A percentile compares a stretch with the other conserved stretches of the same genome.
These are phyloP conservation scores for Hydrolagus colliei DNA, from an alignment of 2,797 vertebrate species.

Conservation along the genomic window DNA sequence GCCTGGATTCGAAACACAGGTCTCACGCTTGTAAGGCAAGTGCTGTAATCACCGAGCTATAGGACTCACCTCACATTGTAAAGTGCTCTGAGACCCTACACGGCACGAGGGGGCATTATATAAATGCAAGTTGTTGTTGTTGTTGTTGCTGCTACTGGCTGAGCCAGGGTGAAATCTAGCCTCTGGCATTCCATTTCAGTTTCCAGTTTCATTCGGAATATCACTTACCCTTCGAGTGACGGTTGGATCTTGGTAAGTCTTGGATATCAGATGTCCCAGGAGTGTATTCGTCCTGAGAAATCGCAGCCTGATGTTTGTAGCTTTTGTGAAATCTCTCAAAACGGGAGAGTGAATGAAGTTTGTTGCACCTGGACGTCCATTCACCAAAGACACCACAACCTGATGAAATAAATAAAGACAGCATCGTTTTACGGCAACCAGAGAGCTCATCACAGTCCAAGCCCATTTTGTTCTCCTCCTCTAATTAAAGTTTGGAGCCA, in stretches of 20 bases:
- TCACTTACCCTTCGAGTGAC: conserved; percentile 80
- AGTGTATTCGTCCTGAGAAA: conserved; percentile 83
- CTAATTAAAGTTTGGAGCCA: too few relatives aligned
- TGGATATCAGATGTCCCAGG: conserved; percentile 82
- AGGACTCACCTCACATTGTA: rapidly evolving
- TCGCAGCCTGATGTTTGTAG: conserved; percentile 78
- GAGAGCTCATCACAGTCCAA: too few relatives aligned
- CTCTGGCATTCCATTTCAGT: background rate
- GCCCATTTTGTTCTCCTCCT: too few relatives aligned
- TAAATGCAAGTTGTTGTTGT: too few relatives aligned
- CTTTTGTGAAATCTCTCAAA: conserved; percentile 78
- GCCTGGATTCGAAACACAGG: too few relatives aligned
- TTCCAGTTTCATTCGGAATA: background rate
- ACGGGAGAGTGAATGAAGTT: conserved; percentile 74
- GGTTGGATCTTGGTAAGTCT: conserved; percentile 76
- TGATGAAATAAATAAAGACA: conserved; percentile 42
- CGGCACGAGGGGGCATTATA: too few relatives aligned
- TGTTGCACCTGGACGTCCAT: conserved; percentile 75
- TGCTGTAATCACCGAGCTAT: background rate
- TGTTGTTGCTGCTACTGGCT: background rate
- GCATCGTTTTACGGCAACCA: too few relatives aligned
- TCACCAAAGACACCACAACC: conserved; percentile 82
- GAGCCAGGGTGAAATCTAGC: too few relatives aligned
- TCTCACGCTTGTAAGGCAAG: too few relatives aligned
- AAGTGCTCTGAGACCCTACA: too few relatives aligned